phyloP scores from a whole-genome alignment of 1,140 invertebrate genomes.

The Caenorhabditis latens region DNA sequence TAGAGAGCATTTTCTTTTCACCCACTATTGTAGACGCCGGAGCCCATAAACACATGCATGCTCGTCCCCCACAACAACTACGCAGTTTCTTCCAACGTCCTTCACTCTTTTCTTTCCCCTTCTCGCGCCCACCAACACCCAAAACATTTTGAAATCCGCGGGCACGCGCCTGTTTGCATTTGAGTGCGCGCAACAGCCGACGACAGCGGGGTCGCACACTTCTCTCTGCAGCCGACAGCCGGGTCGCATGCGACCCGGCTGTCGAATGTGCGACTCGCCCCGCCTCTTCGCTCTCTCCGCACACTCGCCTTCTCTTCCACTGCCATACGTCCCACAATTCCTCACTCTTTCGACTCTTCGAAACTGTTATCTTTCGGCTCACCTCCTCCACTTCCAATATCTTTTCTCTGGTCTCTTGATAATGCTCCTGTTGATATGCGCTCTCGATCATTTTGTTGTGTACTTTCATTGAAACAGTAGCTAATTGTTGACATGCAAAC shows the following conservation, averaged over 20 bases:
- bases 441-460: not conserved
- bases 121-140: slow-evolving; percentile 38
- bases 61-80: slow-evolving; percentile 24
- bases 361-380: slow-evolving; percentile 45
- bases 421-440: slow-evolving; percentile 1
- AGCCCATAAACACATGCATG: slow-evolving; percentile 31
- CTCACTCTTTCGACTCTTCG: not conserved
- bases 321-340: not conserved
- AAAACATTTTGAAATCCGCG: slow-evolving; percentile 52
- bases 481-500: not conserved
- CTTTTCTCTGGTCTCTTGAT: slow-evolving; percentile 6
- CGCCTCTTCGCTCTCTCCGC: slow-evolving; percentile 5
- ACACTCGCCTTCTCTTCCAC: not conserved
- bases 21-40: not conserved
- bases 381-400: slow-evolving; percentile 10
- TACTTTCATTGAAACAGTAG: slow-evolving; percentile 16
- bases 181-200: slow-evolving; percentile 17
- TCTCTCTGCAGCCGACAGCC: not conserved
- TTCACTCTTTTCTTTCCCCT: slow-evolving; percentile 33
- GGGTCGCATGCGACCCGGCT: not conserved
- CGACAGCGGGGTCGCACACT: not conserved
- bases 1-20: not conserved
- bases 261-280: slow-evolving; percentile 11
- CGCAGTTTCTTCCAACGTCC: slow-evolving; percentile 42
- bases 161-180: slow-evolving; percentile 53